Percentiles rank a stretch among this genome's conserved stretches.
These are phyloP conservation scores for Bufo bufo DNA, from an alignment of 2,113 vertebrate species.

Conservation along the genomic window DNA sequence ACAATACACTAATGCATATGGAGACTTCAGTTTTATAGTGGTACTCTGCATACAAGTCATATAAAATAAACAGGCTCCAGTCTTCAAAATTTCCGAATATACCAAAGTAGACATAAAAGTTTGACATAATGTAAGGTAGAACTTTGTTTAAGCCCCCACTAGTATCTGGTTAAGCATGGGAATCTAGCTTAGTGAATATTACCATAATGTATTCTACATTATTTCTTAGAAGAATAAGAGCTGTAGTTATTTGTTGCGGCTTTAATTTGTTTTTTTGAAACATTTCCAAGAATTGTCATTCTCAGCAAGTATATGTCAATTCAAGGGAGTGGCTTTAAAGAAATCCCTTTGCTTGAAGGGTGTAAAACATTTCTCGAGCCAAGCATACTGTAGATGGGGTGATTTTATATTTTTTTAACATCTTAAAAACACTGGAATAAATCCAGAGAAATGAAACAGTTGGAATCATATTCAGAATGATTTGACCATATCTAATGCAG, in stretches of 20 bases:
- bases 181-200: neutral
- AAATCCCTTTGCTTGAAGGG: conserved; percentile 50
- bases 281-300: conserved; percentile 42
- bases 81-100: neutral
- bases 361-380: conserved; percentile 44
- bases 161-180: neutral
- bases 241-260: conserved; percentile 26
- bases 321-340: conserved; percentile 50
- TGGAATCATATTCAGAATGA: conserved; percentile 24
- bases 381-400: conserved; percentile 23
- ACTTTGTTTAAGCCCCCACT: neutral
- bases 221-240: conserved; percentile 19
- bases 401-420: conserved; percentile 29
- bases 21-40: too few relatives aligned
- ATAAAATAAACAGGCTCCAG: neutral
- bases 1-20: too few relatives aligned
- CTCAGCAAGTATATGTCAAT: conserved; percentile 43
- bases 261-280: conserved; percentile 30
- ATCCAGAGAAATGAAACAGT: conserved; percentile 36
- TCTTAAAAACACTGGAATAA: conserved; percentile 28
- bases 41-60: neutral
- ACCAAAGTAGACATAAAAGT: too few relatives aligned
- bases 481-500: conserved; percentile 49
- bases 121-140: neutral
- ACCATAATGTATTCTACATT: neutral